These are phyloP conservation scores for Tiliacea aurago DNA, from an alignment of 2,888 invertebrate species.

Conservation along the genomic window DNA sequence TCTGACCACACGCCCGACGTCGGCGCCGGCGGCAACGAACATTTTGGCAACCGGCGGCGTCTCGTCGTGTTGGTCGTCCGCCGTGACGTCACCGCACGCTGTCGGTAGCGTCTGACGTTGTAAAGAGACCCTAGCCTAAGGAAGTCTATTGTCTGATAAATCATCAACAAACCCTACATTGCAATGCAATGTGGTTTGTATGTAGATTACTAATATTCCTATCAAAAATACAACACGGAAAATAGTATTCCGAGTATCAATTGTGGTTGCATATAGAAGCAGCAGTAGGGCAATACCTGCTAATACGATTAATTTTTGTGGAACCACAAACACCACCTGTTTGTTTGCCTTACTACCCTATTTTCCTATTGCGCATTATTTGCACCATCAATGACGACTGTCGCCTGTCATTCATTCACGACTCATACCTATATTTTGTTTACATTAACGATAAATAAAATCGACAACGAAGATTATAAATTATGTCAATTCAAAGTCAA, in stretches of 20 bases:
- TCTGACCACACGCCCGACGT: too few species aligned
- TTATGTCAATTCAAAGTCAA: constrained; percentile 5
- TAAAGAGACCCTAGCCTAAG: too few species aligned
- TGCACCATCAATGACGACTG: constrained; percentile 19
- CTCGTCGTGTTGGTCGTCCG: too few species aligned
- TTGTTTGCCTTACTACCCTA: background rate
- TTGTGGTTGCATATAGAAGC: background rate
- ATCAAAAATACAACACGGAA: background rate
- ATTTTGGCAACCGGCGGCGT: too few species aligned
- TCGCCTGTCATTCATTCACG: background rate
- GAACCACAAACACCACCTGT: constrained; percentile 4
- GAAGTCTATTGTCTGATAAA: background rate
- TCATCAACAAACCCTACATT: background rate
- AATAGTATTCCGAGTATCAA: background rate
- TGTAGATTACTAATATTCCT: background rate
- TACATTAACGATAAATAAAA: constrained; percentile 12
- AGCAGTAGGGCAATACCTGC: background rate
- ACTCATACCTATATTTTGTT: constrained; percentile 9
- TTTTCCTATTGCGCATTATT: constrained; percentile 9
- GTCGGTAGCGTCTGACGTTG: too few species aligned
- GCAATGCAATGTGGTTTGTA: background rate
- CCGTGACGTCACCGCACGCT: too few species aligned
- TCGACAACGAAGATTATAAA: background rate
- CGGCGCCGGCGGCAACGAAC: too few species aligned
- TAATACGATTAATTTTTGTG: background rate